Base-by-base conservation (phyloP, 2,113 vertebrate species). In the Shinisaurus crocodilurus region DNA sequence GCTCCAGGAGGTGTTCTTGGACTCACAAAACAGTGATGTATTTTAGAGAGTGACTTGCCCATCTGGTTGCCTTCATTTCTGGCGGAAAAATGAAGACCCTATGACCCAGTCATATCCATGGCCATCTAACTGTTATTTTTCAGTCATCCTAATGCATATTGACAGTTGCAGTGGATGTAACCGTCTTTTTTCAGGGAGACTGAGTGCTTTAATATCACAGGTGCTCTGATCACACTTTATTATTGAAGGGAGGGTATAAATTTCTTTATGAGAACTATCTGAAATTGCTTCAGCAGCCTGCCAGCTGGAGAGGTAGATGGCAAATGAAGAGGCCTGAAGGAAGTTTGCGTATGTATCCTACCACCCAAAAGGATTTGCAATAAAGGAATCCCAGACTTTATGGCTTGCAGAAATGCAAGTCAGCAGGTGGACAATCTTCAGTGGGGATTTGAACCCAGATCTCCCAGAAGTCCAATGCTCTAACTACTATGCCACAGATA, bases 51-150 rank as follows among this genome's bases (percentile, higher is more conserved):
- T 37, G 81, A 83, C 8, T 27, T 40, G 18, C 3, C 57, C 57
- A 83, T 83, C 37, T n/a, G 1, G 25, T 29, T 25, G 75, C 29
- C 16, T 85, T 83, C 86, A 84, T 23, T 67, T 50, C 12, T n/a
- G 10, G 50, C 8, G 37, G 37, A 43, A 18, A 89, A 74, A 60
- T 34, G 15, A 70, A 32, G 88, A 92, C 94, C 85, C 3, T 69
- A 70, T 82, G 88, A 16, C 67, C 72, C 77, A 88, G 74, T 32
- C 37, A 65, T 25, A 69, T 29, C 45, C 57, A 65, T 20, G 29
- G 91, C 74, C 45, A 87, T 8, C 72, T 54, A 54, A 37, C 18
- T 8, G 7, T 45, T 1, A 50, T 80, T 65, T 88, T 81, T 65
- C 79, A 81, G 70, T 54, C 29, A 18, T 70, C 25, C 63, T 70